Evolutionary conservation across 2,797 vertebrate species (phyloP).

Genomic region (Sebastes steindachneri): DNA sequence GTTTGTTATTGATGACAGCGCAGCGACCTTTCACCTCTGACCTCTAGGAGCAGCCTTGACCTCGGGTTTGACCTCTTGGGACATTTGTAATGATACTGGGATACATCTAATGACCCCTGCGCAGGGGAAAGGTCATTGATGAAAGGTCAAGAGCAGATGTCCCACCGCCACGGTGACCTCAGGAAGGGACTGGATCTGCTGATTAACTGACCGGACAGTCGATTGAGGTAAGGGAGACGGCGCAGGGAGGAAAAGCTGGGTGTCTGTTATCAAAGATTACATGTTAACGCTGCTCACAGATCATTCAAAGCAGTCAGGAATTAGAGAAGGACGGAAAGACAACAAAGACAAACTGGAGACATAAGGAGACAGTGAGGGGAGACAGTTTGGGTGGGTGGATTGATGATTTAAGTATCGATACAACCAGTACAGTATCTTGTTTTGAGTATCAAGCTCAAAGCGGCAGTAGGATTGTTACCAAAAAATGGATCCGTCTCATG

Average conservation of each 20-base stretch:
- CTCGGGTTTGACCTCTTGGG: slow-evolving; percentile 55
- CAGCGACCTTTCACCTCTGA: slow-evolving; percentile 57
- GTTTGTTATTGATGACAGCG: slow-evolving; percentile 63
- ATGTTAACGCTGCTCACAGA: slow-evolving; percentile 16
- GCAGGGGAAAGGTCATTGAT: slow-evolving; percentile 36
- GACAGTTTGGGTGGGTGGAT: neutral
- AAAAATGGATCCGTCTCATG: neutral
- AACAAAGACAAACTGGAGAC: neutral
- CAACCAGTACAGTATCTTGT: neutral
- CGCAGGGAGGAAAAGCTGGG: neutral
- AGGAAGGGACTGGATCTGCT: slow-evolving; percentile 33
- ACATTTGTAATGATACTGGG: slow-evolving; percentile 56
- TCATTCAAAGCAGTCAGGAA: slow-evolving; percentile 7
- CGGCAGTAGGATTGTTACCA: neutral
- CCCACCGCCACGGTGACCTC: slow-evolving; percentile 27
- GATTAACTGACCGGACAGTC: slow-evolving; percentile 54
- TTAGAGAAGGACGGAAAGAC: neutral
- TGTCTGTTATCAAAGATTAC: slow-evolving; percentile 43
- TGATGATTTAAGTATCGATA: neutral
- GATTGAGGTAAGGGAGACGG: neutral
- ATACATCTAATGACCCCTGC: slow-evolving; percentile 63
- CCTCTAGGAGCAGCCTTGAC: slow-evolving; percentile 54
- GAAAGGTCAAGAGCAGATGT: slow-evolving; percentile 72
- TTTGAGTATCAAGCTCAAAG: neutral
- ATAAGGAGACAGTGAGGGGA: neutral